Percentiles rank a stretch among this genome's conserved stretches.
Evolutionary conservation across 2,113 vertebrate species (phyloP).

Genomic region (Protobothrops flavoviridis): DNA sequence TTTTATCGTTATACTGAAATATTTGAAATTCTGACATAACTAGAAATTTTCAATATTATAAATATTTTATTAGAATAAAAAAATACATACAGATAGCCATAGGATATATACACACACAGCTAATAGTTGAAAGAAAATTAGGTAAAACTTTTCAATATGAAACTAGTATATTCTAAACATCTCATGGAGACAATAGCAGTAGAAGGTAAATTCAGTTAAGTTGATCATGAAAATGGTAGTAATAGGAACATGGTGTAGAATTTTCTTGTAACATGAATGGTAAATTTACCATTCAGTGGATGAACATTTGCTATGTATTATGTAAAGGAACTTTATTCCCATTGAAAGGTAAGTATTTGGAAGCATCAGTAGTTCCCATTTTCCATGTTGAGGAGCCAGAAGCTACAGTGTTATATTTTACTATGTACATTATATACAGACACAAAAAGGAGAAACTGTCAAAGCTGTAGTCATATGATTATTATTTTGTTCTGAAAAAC

Average conservation of each 20-base stretch:
- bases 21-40: not conserved
- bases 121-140: conserved; percentile 79
- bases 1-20: not conserved
- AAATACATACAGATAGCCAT: conserved; percentile 86
- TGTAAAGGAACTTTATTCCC: conserved; percentile 27
- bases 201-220: conserved; percentile 73
- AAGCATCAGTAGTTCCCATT: conserved; percentile 55
- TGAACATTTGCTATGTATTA: conserved; percentile 42
- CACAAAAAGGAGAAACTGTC: not conserved
- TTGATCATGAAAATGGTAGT: conserved; percentile 53
- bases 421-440: conserved; percentile 78
- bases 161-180: conserved; percentile 82
- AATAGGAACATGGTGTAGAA: conserved; percentile 54
- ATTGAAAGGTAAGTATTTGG: conserved; percentile 46
- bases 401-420: conserved; percentile 44
- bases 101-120: conserved; percentile 83
- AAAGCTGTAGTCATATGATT: conserved; percentile 4
- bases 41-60: conserved; percentile 57
- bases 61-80: conserved; percentile 79
- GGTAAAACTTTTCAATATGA: conserved; percentile 95
- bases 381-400: conserved; percentile 65
- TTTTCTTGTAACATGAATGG: conserved; percentile 45
- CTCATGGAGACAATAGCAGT: conserved; percentile 88
- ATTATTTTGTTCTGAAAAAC: conserved; percentile 28
- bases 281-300: conserved; percentile 53